These are phyloP conservation scores for Exephanes ischioxanthus DNA, from an alignment of 2,888 invertebrate species.

Conservation along the genomic window DNA sequence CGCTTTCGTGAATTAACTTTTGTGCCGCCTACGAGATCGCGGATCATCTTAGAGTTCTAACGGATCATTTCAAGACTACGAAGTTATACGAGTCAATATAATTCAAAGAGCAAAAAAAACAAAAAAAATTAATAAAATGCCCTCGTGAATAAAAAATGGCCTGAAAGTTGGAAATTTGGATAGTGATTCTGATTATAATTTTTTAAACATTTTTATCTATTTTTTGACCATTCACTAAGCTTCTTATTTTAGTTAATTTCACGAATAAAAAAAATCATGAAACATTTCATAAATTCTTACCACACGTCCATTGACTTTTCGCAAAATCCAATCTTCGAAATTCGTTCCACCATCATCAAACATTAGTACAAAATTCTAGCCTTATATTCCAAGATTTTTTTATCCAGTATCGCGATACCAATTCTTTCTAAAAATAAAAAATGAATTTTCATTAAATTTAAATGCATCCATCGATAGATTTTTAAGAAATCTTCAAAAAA, in stretches of 20 bases:
- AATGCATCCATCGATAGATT: neutral
- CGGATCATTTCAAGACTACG: conserved; percentile 9
- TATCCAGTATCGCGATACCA: neutral
- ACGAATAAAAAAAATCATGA: neutral
- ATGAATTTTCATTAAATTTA: neutral
- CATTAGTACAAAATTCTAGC: neutral
- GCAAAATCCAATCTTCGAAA: neutral
- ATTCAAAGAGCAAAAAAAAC: neutral
- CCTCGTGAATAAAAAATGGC: neutral
- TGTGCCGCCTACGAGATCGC: conserved; percentile 76
- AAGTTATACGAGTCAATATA: neutral
- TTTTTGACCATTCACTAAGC: no score
- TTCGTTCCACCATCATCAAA: neutral
- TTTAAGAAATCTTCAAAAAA: neutral
- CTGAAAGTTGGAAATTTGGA: neutral
- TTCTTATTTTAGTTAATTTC: neutral
- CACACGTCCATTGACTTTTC: neutral
- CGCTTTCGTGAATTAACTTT: conserved; percentile 79
- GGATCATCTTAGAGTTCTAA: conserved; percentile 20
- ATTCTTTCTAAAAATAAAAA: neutral
- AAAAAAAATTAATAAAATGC: neutral
- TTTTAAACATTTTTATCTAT: no score
- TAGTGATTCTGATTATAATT: no score
- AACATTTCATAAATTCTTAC: neutral
- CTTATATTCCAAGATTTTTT: neutral